Evolutionary conservation across 2,888 invertebrate species (phyloP), one percentile per base, ranked within the genome.

Genomic region (Eupithecia vulgata): DNA sequence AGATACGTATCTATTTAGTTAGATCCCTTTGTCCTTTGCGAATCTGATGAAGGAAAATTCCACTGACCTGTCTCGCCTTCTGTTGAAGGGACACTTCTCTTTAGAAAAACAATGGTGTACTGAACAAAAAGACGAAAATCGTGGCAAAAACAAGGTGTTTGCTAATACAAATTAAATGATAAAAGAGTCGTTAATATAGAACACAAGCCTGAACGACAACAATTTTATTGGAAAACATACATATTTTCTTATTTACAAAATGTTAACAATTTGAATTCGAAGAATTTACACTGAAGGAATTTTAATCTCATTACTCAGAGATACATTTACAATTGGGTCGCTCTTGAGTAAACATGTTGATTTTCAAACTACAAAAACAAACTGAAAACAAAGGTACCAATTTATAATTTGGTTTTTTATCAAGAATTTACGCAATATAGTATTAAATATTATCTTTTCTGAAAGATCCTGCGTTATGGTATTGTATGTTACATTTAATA

Each of bases 181-280:
- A 15, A 48, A 7, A 57, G 45, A 45, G 57, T 57, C 21, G 57
- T 25, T 57, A 40, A 5, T 13, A 42, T 21, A 40, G 21, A 40
- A 37, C 37, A 65, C 35, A 65, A n/a, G 15, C 6, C 12, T 65
- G 65, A 65, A 65, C 65, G 21, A 65, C 65, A 65, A 65, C 65
- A 42, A 65, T 42, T 65, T 65, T 65, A 65, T 65, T 65, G 65
- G 5, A 65, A 65, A 65, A 65, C 21, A 40, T 15, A 40, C 13
- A 57, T 25, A 57, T 25, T 25, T 57, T 52, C 5, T 57, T 10
- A 57, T 57, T 5, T 57, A 57, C 57, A 57, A 12, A 25, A 25
- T 57, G 13, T 25, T 57, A 25, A 57, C 57, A 25, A 57, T 25
- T 52, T 57, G 12, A 13, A 57, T 57, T 25, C 1, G 25, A 57